Conservation (phyloP, 1,140 invertebrate genomes). For the Yoshiicerus persimilis region DNA sequence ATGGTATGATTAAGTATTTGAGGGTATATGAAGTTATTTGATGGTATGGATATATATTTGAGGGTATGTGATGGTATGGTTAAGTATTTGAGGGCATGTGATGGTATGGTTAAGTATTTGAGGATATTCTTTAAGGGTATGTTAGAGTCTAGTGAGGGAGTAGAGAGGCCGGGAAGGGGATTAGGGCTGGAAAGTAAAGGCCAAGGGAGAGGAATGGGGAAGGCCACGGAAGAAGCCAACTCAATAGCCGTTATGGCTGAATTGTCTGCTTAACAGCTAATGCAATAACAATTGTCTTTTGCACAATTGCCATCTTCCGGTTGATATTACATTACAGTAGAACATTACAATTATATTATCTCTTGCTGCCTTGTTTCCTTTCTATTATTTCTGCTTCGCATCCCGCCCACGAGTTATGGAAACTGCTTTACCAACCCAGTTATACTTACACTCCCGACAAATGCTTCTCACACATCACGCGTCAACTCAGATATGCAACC, state of each 20-base stretch:
- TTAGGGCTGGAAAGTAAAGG: not conserved
- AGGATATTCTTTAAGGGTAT: no score
- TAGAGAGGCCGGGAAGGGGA: no score
- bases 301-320: constrained; percentile 9
- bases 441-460: not conserved
- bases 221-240: not conserved
- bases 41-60: no score
- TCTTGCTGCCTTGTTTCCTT: not conserved
- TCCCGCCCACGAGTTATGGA: not conserved
- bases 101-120: no score
- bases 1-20: no score
- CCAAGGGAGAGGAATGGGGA: not conserved
- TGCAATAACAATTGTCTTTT: constrained; percentile 18
- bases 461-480: not conserved
- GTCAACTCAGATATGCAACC: not conserved
- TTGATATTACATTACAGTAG: not conserved
- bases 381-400: not conserved
- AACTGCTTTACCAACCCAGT: not conserved
- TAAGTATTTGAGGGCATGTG: not conserved
- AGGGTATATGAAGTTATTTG: no score
- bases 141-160: no score
- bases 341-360: not conserved
- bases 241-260: not conserved
- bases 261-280: constrained; percentile 16
- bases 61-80: not conserved